Evolutionary conservation across 2,113 vertebrate species (phyloP), one percentile per base, ranked within the genome.

Genomic region (Eptesicus fuscus): DNA sequence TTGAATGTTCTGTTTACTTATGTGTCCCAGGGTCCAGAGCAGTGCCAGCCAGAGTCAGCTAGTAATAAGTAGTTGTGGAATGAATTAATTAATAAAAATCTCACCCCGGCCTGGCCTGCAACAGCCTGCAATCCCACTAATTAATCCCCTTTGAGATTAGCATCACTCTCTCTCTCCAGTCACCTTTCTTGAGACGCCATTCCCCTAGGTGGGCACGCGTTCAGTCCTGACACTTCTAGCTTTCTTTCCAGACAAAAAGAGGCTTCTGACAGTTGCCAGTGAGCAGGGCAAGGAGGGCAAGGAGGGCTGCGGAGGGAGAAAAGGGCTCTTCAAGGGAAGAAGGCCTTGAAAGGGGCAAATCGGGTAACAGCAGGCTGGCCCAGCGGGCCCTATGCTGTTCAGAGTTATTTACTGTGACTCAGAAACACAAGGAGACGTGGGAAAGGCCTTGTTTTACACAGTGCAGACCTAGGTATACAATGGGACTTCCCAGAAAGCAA

Each of bases 181-280:
- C 25, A 0, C 51, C 89, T 71, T 11, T 56, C 70, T 78, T 30
- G 47, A 4, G 51, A 49, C 0, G 1, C 13, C 76, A 7, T 35
- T 13, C 5, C 13, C 32, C 14, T 7, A 7, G 28, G 8, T 22
- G 40, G 53, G 18, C 44, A 28, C 4, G 25, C 0, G 0, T 23
- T 59, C 8, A 0, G 51, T 47, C 80, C 44, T 74, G 40, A 67
- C 28, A 1, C 53, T 35, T 42, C 9, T 7, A n/a, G 0, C 44
- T 89, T 80, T 86, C 74, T 84, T 59, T 70, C 51, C 28, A 47
- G 42, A 37, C 14, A 42, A 71, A 25, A 70, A 35, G 44, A 65
- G 6, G 53, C 17, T 25, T 30, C 22, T 49, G 59, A 49, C 67
- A 3, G 12, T 28, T 65, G 25, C 35, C 16, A 25, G 30, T 13